Base-by-base conservation (phyloP, 2,797 vertebrate species). In the Amniataba percoides region DNA sequence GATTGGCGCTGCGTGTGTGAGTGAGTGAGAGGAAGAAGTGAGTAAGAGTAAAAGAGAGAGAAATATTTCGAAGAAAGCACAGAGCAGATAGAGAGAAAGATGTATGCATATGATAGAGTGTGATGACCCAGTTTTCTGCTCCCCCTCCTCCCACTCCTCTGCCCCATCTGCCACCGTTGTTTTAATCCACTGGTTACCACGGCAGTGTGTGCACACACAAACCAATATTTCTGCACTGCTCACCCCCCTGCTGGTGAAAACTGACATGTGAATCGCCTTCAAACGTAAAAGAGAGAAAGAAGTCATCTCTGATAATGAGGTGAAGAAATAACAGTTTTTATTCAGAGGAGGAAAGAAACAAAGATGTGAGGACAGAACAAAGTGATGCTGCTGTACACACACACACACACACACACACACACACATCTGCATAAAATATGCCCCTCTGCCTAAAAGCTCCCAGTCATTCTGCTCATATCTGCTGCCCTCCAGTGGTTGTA, bases 151-250 rank as follows among this genome's bases (percentile, higher is more conserved):
- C 79, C 77, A 60, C 77, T 75, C 74, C 75, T 49, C 51, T 70
- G 70, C 74, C 86, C 93, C 94, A 94, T 94, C 93, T 95, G 94
- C 86, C 84, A 82, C 86, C 13, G 77, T 82, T 77, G 85, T 86
- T 90, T 90, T 93, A 94, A 94, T 94, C 92, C 91, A 89, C 64
- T 79, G 74, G 88, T 90, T 87, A 80, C 80, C 74, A 78, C 43
- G 57, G 74, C 69, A 79, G 71, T 27, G 45, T 7, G 56, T 57
- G 21, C 58, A 73, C 58, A 70, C 60, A 63, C 31, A 42, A 27
- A 63, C 46, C 1, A 60, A 71, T 46, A 76, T 56, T 71, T 57
- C 43, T 71, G 19, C 39, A 49, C 19, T 16, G 46, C 43, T 71
- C 51, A 14, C 4, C 12, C 39, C 39, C 39, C 40, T 51, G 36